Percentiles rank a stretch among this genome's conserved stretches.
Conservation (phyloP, 1,140 invertebrate species). For the Oedothorax gibbosus region DNA sequence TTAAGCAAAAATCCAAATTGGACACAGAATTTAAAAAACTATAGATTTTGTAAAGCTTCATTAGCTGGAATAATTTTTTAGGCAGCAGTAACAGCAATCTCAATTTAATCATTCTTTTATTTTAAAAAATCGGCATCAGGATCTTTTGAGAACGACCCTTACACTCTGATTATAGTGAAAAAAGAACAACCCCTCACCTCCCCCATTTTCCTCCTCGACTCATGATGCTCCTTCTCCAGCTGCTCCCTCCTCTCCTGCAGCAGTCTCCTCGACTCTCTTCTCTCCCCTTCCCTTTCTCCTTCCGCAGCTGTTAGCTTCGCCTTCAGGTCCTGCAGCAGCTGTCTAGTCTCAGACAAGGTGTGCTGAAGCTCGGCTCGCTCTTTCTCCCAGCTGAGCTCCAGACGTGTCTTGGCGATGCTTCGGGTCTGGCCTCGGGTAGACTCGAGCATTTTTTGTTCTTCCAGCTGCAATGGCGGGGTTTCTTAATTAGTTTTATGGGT, state of each 20-base stretch:
- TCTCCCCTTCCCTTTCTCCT: slow-evolving; percentile 87
- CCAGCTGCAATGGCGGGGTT: slow-evolving; percentile 64
- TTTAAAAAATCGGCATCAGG: no score
- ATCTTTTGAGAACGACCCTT: no score
- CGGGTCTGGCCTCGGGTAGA: slow-evolving; percentile 75
- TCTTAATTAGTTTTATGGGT: no score
- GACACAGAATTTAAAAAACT: no score
- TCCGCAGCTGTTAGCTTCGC: slow-evolving; percentile 75
- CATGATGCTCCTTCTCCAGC: slow-evolving; percentile 89
- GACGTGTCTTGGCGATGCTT: slow-evolving; percentile 84
- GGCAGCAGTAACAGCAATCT: no score
- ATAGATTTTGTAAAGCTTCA: no score
- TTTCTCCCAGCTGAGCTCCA: slow-evolving; percentile 96
- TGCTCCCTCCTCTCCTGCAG: slow-evolving; percentile 85
- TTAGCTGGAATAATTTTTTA: no score
- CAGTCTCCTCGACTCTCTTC: slow-evolving; percentile 85
- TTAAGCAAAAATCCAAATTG: no score
- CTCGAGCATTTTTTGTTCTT: slow-evolving; percentile 68
- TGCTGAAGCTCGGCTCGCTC: slow-evolving; percentile 92
- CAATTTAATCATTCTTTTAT: no score
- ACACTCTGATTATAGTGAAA: no score
- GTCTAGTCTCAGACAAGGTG: slow-evolving; percentile 89
- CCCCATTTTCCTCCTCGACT: slow-evolving; percentile 84
- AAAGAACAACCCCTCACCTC: no score
- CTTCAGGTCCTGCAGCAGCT: slow-evolving; percentile 84